These are phyloP conservation scores for Cyclina sinensis DNA, from an alignment of 1,140 invertebrate genomes.

Conservation along the genomic window DNA sequence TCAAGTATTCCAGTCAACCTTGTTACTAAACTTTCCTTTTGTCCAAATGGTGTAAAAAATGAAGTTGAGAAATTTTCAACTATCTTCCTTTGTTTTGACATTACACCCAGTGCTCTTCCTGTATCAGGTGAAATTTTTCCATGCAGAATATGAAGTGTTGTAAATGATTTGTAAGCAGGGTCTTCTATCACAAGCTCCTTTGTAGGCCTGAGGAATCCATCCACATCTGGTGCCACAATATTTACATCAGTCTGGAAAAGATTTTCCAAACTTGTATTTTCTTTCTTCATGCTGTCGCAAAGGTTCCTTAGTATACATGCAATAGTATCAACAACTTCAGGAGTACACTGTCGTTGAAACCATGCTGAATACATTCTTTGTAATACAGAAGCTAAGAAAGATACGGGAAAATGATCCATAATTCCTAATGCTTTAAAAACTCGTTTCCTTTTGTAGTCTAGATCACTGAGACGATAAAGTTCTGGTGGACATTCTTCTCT, in stretches of 20 bases:
- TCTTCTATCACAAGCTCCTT: constrained; percentile 72
- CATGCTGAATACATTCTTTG: no score
- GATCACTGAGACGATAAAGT: constrained; percentile 70
- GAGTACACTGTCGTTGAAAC: no score
- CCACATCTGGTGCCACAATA: constrained; percentile 68
- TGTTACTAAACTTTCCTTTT: constrained; percentile 77
- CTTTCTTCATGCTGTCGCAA: background rate
- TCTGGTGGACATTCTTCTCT: constrained; percentile 67
- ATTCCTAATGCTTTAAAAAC: background rate
- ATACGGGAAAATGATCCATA: background rate
- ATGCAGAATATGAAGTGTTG: constrained; percentile 70
- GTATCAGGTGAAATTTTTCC: constrained; percentile 50
- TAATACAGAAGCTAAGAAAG: background rate
- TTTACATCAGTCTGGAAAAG: no score
- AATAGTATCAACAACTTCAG: background rate
- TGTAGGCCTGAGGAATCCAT: constrained; percentile 24
- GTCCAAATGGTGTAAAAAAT: constrained; percentile 80
- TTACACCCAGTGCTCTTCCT: constrained; percentile 67
- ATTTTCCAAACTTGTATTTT: background rate
- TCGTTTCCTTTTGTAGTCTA: no score
- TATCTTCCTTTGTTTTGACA: constrained; percentile 71
- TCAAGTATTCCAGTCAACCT: constrained; percentile 77
- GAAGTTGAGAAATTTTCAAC: constrained; percentile 26
- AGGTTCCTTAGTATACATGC: background rate
- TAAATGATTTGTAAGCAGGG: constrained; percentile 19